Base-by-base conservation (phyloP, 2,113 vertebrate species). In the Platysternon megacephalum region DNA sequence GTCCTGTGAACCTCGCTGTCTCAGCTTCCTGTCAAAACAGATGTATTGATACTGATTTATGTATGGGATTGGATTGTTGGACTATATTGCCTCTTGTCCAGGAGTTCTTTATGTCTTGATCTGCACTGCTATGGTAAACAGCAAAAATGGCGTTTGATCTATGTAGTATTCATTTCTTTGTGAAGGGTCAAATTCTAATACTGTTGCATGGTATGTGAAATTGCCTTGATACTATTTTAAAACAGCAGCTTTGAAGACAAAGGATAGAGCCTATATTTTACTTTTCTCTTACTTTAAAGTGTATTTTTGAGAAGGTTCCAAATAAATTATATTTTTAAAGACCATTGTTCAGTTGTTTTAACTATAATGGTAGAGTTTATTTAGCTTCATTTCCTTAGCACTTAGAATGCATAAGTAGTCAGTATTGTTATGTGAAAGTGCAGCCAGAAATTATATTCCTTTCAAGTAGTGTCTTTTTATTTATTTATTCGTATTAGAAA, bases 151-250 rank as follows among this genome's bases (percentile, higher is more conserved):
- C 16, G 3, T 19, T 80, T 24, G 82, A 44, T 9, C 68, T 17
- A 16, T 61, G 13, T 14, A 53, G 8, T 32, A 8, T 7, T 21
- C 4, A 32, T 4, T 19, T 17, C 13, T 81, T 61, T 58, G 24
- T 35, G 12, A 1, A 4, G 6, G 8, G 16, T 65, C 82, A 21
- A 48, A 55, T 88, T 8, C 0, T 3, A 0, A 42, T 49, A 1
- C 26, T 72, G 24, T 49, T 42, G 11, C 0, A 1, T 52, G 11
- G 4, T 10, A 44, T 42, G 44, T 68, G 32, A 35, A 29, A 49
- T 84, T 51, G 14, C 4, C 7, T 49, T 12, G 22, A 28, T 51
- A 3, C 10, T 82, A 2, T 16, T 26, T 28, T 51, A 80, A 44
- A 44, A n/a, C 9, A 51, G 48, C 48, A 51, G 29, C 5, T 29